A percentile compares a stretch with the other conserved stretches of the same genome.
Evolutionary conservation across 2,113 vertebrate species (phyloP).

Genomic region (Condylura cristata): DNA sequence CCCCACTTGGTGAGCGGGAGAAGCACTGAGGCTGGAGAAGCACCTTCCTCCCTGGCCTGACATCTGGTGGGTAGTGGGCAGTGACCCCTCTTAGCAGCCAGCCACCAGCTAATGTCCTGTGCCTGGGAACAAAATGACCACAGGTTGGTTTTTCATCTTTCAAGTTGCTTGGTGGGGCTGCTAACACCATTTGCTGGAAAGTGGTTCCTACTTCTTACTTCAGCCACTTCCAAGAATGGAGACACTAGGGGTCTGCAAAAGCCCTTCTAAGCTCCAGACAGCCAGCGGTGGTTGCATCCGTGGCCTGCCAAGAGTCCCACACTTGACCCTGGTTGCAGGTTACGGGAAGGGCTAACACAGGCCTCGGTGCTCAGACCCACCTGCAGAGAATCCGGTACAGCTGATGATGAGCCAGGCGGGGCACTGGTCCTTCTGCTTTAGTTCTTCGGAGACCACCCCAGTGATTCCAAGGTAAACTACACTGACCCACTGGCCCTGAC

Average conservation of each 20-base stretch:
- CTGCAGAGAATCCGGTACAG: neutral
- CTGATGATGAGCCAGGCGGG: neutral
- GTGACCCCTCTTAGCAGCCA: constrained; percentile 37
- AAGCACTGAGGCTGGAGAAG: constrained; percentile 23
- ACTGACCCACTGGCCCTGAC: neutral
- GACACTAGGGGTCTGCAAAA: neutral
- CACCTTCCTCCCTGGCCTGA: neutral
- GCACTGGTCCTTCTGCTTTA: neutral
- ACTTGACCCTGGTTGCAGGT: neutral
- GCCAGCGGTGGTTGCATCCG: too few relatives aligned
- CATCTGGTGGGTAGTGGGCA: constrained; percentile 21
- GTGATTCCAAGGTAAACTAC: neutral
- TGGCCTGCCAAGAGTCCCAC: too few relatives aligned
- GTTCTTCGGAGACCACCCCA: neutral
- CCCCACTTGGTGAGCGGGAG: constrained; percentile 48
- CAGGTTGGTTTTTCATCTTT: neutral
- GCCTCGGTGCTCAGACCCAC: neutral
- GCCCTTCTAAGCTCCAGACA: neutral
- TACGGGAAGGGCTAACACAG: neutral
- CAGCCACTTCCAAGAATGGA: neutral
- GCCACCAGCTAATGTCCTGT: neutral
- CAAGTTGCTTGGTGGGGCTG: neutral
- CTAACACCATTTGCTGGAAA: neutral
- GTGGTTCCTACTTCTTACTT: neutral
- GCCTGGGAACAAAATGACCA: neutral